phyloP scores from a whole-genome alignment of 1,140 invertebrate species.

The Diorhabda sublineata region DNA sequence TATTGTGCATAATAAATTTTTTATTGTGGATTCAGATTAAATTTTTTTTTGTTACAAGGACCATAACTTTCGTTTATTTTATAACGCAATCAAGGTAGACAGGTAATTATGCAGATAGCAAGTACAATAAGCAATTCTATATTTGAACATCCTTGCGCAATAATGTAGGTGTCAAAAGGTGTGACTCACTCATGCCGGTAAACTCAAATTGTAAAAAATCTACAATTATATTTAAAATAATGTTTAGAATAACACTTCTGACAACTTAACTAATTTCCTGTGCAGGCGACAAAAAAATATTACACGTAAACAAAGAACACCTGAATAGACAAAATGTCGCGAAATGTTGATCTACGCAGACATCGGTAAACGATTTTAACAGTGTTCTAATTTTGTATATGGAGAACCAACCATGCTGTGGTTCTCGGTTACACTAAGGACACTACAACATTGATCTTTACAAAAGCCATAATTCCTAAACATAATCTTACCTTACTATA shows the following conservation, averaged over 20 bases:
- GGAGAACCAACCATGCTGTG: neutral
- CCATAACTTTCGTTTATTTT: too few species aligned
- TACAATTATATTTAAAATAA: too few species aligned
- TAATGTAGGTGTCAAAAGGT: neutral
- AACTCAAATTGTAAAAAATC: neutral
- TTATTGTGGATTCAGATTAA: too few species aligned
- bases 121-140: neutral
- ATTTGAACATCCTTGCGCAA: neutral
- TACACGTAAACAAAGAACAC: neutral
- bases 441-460: neutral
- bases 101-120: neutral
- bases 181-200: neutral
- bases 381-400: neutral
- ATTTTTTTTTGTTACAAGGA: too few species aligned
- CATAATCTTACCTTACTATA: neutral
- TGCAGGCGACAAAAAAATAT: neutral
- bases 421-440: neutral
- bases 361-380: neutral
- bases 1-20: neutral
- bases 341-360: neutral
- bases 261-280: neutral
- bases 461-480: neutral
- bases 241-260: neutral
- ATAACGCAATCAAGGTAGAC: too few species aligned
- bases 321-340: conserved; percentile 2